phyloP scores from a whole-genome alignment of 2,113 vertebrate species.

The Clarias batrachus region DNA sequence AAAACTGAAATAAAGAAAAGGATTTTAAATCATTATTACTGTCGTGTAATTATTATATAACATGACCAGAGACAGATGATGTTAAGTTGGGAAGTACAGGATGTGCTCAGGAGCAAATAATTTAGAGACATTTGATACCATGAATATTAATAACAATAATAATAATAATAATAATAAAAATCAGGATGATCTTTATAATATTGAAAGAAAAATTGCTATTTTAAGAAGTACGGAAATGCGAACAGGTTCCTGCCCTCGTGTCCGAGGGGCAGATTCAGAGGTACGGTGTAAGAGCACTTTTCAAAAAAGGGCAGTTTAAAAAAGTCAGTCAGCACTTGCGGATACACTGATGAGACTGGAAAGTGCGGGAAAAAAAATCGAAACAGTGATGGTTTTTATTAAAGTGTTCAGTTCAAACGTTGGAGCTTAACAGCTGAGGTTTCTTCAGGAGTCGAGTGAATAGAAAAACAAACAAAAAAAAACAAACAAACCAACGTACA shows the following conservation, averaged over 20 bases:
- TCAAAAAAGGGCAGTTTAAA: conserved; percentile 56
- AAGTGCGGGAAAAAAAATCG: not conserved
- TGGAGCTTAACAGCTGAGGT: conserved; percentile 14
- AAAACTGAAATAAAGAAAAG: not conserved
- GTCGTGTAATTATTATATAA: not conserved
- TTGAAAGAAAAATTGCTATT: not conserved
- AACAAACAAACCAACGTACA: not conserved
- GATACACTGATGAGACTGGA: conserved; percentile 26
- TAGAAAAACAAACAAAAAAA: not conserved
- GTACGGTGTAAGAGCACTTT: conserved; percentile 75
- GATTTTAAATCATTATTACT: not conserved
- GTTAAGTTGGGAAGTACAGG: not conserved
- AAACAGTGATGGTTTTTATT: conserved; percentile 5
- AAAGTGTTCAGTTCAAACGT: conserved; percentile 5
- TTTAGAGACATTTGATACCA: not conserved
- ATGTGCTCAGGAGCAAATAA: not conserved
- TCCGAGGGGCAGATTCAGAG: conserved; percentile 55
- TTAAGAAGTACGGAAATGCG: not conserved
- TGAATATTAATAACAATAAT: not conserved
- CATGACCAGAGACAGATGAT: not conserved
- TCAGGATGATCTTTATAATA: not conserved
- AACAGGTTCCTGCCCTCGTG: not conserved
- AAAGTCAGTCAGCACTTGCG: conserved; percentile 45
- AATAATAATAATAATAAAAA: not conserved
- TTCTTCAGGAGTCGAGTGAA: conserved; percentile 12